Base-by-base conservation (phyloP, 2,888 invertebrate species). In the Clistopyga incitator region DNA sequence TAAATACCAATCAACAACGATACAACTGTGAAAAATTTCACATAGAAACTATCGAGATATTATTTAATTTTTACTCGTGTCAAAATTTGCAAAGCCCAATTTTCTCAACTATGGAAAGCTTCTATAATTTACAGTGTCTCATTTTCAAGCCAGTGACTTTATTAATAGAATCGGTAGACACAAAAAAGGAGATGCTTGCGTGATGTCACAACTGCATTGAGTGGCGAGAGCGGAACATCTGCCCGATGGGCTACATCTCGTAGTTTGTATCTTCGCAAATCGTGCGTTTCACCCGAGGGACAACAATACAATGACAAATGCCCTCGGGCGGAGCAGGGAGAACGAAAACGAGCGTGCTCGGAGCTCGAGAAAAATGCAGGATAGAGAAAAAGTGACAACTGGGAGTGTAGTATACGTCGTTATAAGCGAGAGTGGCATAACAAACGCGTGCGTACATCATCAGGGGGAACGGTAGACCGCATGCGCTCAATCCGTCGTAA, bases 291-390 rank as follows among this genome's bases (percentile, higher is more conserved):
- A 70, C 54, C 83, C 82, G 68, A 50, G 54, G 50, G 23, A 64
- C 89, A 86, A 87, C 82, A 85, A 83, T 87, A 77, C 88, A 84
- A 90, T 90, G 90, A 91, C 88, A 88, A 88, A 91, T 89, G 90
- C 80, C 80, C 79, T 85, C 84, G 34, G 61, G 64, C 13, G 42
- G 23, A 59, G 52, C 71, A 56, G 68, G 45, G 70, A n/a, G 42
- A 38, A 50, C 18, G 56, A 38, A 52, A 71, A 56, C 45, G 74
- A 82, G 70, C 75, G 78, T 81, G 74, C 78, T 77, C 67, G 50
- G 11, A 38, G 59, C 25, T 45, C 47, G 56, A 74, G 68, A 81
- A 78, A 78, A 78, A 70, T 74, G 50, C 54, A 11, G 67, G 77
- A 45, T 56, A 45, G 34, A 59, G 65, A 56, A 34, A 38, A 18